A percentile compares a stretch with the other conserved stretches of the same genome.
Conservation (phyloP, 1,140 invertebrate genomes). For the Radopholus similis region DNA sequence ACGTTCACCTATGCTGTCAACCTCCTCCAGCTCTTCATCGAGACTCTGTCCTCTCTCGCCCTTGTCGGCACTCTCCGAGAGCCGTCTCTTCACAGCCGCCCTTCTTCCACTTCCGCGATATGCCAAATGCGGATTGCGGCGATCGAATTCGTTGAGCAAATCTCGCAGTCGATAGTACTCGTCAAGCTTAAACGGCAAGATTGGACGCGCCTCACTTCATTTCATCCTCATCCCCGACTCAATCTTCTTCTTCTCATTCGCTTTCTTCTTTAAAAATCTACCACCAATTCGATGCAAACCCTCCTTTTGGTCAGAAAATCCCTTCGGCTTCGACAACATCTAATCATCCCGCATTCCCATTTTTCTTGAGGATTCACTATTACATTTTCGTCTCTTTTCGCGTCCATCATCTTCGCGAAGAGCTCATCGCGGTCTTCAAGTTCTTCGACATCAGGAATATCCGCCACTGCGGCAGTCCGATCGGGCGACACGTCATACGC, state of each 20-base stretch:
- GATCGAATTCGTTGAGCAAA: slow-evolving; percentile 14
- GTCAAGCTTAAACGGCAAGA: slow-evolving; percentile 16
- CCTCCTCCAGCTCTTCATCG: background rate
- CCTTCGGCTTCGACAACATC: background rate
- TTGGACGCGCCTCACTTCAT: background rate
- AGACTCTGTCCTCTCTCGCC: background rate
- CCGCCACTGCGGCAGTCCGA: background rate
- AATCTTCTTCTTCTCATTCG: background rate
- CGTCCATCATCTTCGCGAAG: slow-evolving; percentile 12
- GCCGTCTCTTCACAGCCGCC: background rate
- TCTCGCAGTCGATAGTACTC: slow-evolving; percentile 20
- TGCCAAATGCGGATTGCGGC: slow-evolving; percentile 18
- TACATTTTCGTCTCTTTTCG: slow-evolving; percentile 17
- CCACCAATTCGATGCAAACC: background rate
- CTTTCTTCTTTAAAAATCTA: background rate
- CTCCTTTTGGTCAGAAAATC: background rate
- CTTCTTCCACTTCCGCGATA: slow-evolving; percentile 5
- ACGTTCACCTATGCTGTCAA: background rate
- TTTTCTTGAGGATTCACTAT: background rate
- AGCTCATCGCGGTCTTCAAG: slow-evolving; percentile 13
- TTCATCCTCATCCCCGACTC: background rate
- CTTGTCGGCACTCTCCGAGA: background rate
- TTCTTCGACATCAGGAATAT: background rate
- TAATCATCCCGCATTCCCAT: background rate
- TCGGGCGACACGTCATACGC: slow-evolving; percentile 17